phyloP scores from a whole-genome alignment of 2,113 vertebrate genomes.

The Plecturocebus donacophilus region DNA sequence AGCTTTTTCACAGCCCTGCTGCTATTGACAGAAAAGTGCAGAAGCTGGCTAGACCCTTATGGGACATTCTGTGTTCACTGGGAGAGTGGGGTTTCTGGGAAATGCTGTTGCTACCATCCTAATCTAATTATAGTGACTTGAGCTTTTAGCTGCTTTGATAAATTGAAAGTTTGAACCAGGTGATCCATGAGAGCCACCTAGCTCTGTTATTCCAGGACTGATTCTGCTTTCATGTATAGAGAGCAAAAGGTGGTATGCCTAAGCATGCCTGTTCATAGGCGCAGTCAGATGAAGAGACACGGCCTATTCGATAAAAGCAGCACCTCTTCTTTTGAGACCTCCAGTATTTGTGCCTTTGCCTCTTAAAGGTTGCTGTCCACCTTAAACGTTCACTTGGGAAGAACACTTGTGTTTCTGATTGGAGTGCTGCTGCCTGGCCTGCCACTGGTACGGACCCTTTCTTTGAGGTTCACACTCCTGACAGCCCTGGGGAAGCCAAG shows the following conservation, averaged over 20 bases:
- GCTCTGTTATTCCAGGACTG: not conserved
- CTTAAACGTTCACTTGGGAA: not conserved
- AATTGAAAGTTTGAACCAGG: not conserved
- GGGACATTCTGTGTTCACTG: not conserved
- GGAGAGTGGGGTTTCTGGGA: not conserved
- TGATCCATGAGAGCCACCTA: not conserved
- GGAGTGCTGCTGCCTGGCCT: not conserved
- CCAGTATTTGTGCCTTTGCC: not conserved
- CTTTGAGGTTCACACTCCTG: not conserved
- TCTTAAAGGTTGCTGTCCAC: not conserved
- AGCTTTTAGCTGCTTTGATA: not conserved
- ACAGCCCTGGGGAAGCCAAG: not conserved
- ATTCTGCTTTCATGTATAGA: not conserved
- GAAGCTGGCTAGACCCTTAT: not conserved
- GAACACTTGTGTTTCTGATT: not conserved
- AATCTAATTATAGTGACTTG: not conserved
- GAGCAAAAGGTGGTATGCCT: accelerated
- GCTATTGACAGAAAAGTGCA: not conserved
- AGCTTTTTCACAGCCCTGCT: not conserved
- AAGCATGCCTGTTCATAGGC: not conserved
- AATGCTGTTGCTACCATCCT: not conserved
- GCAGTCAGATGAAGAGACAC: not conserved
- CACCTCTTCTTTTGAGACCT: not conserved
- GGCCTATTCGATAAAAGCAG: not conserved
- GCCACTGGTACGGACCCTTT: not conserved